Conservation (phyloP, 2,888 invertebrate genomes). For the Syritta pipiens region DNA sequence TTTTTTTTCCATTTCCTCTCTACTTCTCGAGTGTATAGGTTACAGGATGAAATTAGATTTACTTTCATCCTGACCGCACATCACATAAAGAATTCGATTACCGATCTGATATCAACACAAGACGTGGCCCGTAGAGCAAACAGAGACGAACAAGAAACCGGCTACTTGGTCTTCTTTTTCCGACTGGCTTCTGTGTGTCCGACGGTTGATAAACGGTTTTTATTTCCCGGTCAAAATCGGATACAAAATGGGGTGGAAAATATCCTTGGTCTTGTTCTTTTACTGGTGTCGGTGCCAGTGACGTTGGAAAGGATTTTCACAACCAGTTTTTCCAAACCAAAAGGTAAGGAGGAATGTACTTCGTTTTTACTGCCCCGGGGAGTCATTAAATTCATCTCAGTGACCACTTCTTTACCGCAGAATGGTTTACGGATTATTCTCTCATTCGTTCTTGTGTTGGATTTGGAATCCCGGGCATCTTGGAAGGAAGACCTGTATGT, state of each 20-base stretch:
- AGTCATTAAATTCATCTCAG: slow-evolving; percentile 65
- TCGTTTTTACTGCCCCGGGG: slow-evolving; percentile 43
- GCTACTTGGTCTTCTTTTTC: slow-evolving; percentile 8
- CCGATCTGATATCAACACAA: slow-evolving; percentile 65
- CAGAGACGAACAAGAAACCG: slow-evolving; percentile 36
- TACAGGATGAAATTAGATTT: slow-evolving; percentile 65
- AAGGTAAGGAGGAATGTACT: slow-evolving; percentile 11
- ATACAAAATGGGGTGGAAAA: slow-evolving; percentile 66
- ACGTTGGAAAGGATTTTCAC: background rate
- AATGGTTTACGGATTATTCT: slow-evolving; percentile 27
- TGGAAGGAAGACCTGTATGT: too few relatives aligned
- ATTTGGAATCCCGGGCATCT: too few relatives aligned
- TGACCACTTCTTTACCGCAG: slow-evolving; percentile 50
- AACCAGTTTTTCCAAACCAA: slow-evolving; percentile 18
- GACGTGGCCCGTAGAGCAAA: too few relatives aligned
- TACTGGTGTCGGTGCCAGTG: background rate
- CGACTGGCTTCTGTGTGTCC: slow-evolving; percentile 46
- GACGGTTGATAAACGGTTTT: slow-evolving; percentile 60
- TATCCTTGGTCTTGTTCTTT: slow-evolving; percentile 28
- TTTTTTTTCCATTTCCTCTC: background rate
- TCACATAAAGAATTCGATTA: slow-evolving; percentile 69
- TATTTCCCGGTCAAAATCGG: slow-evolving; percentile 37
- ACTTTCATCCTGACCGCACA: slow-evolving; percentile 67
- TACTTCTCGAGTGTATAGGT: slow-evolving; percentile 33
- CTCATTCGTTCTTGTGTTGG: too few relatives aligned